Conservation (phyloP, 2,797 vertebrate species). For the Etheostoma nigrum region DNA sequence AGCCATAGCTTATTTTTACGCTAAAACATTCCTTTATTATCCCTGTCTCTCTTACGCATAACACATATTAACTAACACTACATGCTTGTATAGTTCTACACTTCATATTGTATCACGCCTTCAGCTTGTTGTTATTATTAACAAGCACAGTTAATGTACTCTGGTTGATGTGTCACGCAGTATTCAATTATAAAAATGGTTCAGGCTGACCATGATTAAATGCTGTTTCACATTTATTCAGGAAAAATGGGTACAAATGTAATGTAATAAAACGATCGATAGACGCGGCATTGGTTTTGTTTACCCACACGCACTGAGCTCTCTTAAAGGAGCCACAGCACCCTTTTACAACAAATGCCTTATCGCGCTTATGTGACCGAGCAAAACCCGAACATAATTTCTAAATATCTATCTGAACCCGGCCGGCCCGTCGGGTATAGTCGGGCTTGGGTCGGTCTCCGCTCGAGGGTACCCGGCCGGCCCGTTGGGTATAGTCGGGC, state of each 20-base stretch:
- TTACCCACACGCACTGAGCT: too few species aligned
- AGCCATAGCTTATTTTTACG: constrained; percentile 9
- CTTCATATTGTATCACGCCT: neutral
- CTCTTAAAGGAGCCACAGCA: too few species aligned
- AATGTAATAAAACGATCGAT: neutral
- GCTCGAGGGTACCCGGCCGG: too few species aligned
- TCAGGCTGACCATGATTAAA: neutral
- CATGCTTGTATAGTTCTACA: neutral
- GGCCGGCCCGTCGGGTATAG: too few species aligned
- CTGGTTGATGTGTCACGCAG: too few species aligned
- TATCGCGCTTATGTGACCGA: too few species aligned
- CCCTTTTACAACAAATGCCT: too few species aligned
- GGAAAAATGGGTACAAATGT: neutral
- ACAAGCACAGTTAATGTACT: neutral
- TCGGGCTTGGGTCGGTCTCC: too few species aligned
- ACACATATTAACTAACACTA: neutral
- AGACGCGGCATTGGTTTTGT: neutral
- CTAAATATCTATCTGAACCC: too few species aligned
- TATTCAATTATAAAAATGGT: neutral
- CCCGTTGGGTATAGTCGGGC: too few species aligned
- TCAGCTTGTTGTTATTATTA: neutral
- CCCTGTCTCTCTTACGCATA: neutral
- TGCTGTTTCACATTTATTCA: constrained; percentile 1
- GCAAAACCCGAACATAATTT: too few species aligned
- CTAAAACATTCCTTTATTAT: constrained; percentile 9